Conservation (phyloP, 2,888 invertebrate species). For the Mythimna ferrago region DNA sequence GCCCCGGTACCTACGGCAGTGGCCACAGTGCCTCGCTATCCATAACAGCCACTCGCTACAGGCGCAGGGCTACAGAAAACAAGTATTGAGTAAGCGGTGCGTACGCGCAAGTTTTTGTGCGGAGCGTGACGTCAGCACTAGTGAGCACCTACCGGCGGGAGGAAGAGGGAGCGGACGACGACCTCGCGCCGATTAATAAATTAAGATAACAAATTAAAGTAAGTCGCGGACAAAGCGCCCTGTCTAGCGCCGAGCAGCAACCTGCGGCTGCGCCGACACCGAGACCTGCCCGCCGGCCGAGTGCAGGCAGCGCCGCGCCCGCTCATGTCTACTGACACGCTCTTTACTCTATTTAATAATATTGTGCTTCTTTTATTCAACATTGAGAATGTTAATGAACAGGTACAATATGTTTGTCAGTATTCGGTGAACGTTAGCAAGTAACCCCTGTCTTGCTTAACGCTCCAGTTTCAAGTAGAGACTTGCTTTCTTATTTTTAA, state of each 20-base stretch:
- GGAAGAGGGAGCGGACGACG: slow-evolving; percentile 43
- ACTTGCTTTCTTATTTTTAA: too few species aligned
- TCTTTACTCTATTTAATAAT: neutral
- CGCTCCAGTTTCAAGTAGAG: neutral
- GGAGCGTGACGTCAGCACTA: slow-evolving; percentile 52
- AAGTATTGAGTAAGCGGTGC: slow-evolving; percentile 42
- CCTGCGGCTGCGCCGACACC: slow-evolving; percentile 12
- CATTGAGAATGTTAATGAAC: neutral
- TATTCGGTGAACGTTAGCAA: neutral
- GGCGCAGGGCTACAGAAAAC: slow-evolving; percentile 28
- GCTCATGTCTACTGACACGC: neutral
- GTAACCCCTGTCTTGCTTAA: neutral
- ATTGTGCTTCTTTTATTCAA: too few species aligned
- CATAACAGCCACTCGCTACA: neutral
- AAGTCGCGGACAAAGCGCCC: slow-evolving; percentile 72
- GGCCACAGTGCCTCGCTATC: neutral
- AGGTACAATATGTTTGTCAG: too few species aligned
- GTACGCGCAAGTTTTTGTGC: slow-evolving; percentile 47
- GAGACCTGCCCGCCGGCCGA: neutral
- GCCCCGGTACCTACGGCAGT: neutral
- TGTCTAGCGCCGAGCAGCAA: slow-evolving; percentile 61
- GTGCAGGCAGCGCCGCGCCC: too few species aligned
- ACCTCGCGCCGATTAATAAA: slow-evolving; percentile 77
- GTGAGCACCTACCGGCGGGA: slow-evolving; percentile 20
- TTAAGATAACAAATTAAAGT: slow-evolving; percentile 83